Base-by-base conservation (phyloP, 1,140 invertebrate species). In the Hylyphantes graminicola region DNA sequence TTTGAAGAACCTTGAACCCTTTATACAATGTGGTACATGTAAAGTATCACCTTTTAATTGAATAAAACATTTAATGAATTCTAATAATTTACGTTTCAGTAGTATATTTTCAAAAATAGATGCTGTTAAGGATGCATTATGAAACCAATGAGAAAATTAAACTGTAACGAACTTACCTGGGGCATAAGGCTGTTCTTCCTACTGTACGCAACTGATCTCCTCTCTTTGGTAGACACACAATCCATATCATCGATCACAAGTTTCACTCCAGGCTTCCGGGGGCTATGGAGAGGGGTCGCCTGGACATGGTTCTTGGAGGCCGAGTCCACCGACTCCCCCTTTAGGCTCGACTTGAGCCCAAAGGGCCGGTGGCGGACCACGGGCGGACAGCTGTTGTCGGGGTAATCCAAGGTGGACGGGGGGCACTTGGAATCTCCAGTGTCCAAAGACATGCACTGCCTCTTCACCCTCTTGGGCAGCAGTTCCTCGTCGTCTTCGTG, bases 151-250 rank as follows among this genome's bases (percentile, higher is more conserved):
- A 3, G 57, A 61, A 61, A 17, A 15, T 17, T 1, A 61, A 15
- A 17, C 57, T 15, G 6, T 61, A 61, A 12, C 1, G 17, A 2
- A 21, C 19, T 83, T 85, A 85, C 82, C 82, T 85, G 82, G n/a
- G 82, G 82, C 74, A 85, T 77, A 70, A 85, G 82, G 35, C 82
- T 85, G 21, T 77, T 85, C 35, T 85, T 85, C n/a, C 82, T 55
- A 54, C 82, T 85, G 35, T 85, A 85, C 57, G 61, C 82, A 5
- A 85, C 65, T 0, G 82, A 85, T 53, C 48, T 85, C 51, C 82
- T 67, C 21, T 85, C 73, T 12, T 35, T 76, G 8, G 48, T 50
- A 17, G 73, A 51, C 19, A 17, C n/a, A 35, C 51, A 13, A 35
- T 85, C 82, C 35, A 61, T 51, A 76, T 85, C 72, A 54, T 85